Evolutionary conservation across 1,140 invertebrate genomes (phyloP), one percentile per base, ranked within the genome.

Genomic region (Cheumatopsyche charites): DNA sequence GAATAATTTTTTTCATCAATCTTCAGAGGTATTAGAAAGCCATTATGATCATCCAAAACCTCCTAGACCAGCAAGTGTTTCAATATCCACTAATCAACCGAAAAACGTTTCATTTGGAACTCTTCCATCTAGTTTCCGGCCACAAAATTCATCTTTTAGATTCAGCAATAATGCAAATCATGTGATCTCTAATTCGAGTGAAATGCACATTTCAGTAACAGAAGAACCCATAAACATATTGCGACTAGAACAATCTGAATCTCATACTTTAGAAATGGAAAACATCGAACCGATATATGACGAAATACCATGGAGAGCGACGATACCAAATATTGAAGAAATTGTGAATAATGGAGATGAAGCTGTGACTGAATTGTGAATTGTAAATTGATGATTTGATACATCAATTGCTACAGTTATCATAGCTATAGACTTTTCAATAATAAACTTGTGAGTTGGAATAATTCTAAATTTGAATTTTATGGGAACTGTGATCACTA

Each of bases 281-380:
- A 70, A 68, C 62, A 19, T 45, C 4, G 83, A 85, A 74, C 83
- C 83, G 12, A 72, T 85, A 7, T 85, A 85, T 71, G 83, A 83
- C 19, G 82, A 85, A 78, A 85, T 85, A 61, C 82, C 82, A 13
- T 84, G 82, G 82, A 75, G 81, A 76, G 80, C 82, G 41, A 79
- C 80, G 12, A 80, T 80, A 42, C 29, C 29, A 36, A 36, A 36
- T n/a, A n/a, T n/a, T n/a, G n/a, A n/a, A n/a, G 81, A 81, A 78
- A 77, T 83, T 12, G 62, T 83, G 15, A 82, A 80, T 66, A 71
- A 79, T 1, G 81, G 81, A 61, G 82, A 82, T 52, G 83, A 85
- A 79, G 83, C 82, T 9, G 79, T 85, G 7, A 85, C 83, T 9
- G 83, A 85, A 78, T 83, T 85, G 82, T 85, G 80, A 84, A 78